These are phyloP conservation scores for Hemistola chrysoprasaria DNA, from an alignment of 2,888 invertebrate genomes.

Conservation along the genomic window DNA sequence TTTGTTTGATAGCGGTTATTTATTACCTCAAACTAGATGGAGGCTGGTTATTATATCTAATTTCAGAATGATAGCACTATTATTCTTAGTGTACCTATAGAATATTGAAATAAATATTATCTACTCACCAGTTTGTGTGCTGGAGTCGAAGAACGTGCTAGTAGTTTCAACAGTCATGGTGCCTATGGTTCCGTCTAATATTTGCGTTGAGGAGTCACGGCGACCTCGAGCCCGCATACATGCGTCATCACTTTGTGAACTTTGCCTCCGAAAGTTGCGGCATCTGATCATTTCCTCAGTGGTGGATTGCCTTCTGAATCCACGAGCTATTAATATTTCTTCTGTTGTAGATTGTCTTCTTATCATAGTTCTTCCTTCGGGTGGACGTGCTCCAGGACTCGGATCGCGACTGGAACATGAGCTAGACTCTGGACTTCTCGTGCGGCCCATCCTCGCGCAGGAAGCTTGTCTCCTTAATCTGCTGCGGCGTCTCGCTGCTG, in stretches of 20 bases:
- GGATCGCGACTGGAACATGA: conserved; percentile 92
- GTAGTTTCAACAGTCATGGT: conserved; percentile 97
- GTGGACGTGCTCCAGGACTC: conserved; percentile 87
- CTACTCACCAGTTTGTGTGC: conserved; percentile 94
- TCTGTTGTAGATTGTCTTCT: conserved; percentile 95
- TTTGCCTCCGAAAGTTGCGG: conserved; percentile 94
- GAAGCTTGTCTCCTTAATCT: conserved; percentile 90
- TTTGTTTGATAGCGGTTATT: too few species aligned
- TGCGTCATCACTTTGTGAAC: conserved; percentile 93
- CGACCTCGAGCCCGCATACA: conserved; percentile 86
- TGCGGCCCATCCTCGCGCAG: conserved; percentile 83
- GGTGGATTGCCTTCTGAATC: conserved; percentile 94
- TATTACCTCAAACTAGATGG: too few species aligned
- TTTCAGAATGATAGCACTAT: too few species aligned
- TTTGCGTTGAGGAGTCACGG: conserved; percentile 93
- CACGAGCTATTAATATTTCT: conserved; percentile 94
- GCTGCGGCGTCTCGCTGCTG: conserved; percentile 85
- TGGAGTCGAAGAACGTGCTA: conserved; percentile 95
- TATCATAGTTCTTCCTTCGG: conserved; percentile 86
- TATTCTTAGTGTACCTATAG: too few species aligned
- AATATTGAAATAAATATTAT: not conserved
- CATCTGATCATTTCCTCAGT: conserved; percentile 97
- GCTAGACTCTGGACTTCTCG: conserved; percentile 87
- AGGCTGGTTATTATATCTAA: too few species aligned
- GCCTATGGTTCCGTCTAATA: conserved; percentile 94